These are phyloP conservation scores for Candoia aspera DNA, from an alignment of 2,113 vertebrate genomes.

Conservation along the genomic window DNA sequence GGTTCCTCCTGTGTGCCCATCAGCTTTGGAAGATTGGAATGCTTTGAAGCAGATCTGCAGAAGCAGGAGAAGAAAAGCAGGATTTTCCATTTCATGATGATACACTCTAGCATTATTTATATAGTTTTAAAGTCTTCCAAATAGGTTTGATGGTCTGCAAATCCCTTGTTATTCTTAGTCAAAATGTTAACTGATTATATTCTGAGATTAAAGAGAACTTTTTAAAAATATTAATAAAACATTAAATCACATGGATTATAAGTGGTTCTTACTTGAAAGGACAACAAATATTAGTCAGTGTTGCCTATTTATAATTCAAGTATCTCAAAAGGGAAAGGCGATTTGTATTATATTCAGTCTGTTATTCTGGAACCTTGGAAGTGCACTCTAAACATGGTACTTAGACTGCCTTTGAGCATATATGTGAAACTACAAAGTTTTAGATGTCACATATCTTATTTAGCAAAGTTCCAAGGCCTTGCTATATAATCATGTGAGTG, in stretches of 20 bases:
- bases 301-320: background rate
- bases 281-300: background rate
- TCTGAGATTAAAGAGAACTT: background rate
- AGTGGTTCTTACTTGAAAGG: background rate
- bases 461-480: background rate
- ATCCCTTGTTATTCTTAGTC: background rate
- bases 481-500: background rate
- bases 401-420: background rate
- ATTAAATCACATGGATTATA: conserved; percentile 16
- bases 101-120: conserved; percentile 38
- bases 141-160: background rate
- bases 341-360: background rate
- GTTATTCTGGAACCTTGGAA: background rate
- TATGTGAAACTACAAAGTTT: background rate
- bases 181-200: background rate
- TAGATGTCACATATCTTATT: background rate
- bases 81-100: background rate
- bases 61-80: background rate
- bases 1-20: background rate
- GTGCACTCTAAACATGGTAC: background rate
- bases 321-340: background rate
- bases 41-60: background rate
- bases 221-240: background rate
- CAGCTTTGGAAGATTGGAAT: background rate
- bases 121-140: conserved; percentile 20